phyloP scores from a whole-genome alignment of 1,140 invertebrate genomes.

The Apis laboriosa region DNA sequence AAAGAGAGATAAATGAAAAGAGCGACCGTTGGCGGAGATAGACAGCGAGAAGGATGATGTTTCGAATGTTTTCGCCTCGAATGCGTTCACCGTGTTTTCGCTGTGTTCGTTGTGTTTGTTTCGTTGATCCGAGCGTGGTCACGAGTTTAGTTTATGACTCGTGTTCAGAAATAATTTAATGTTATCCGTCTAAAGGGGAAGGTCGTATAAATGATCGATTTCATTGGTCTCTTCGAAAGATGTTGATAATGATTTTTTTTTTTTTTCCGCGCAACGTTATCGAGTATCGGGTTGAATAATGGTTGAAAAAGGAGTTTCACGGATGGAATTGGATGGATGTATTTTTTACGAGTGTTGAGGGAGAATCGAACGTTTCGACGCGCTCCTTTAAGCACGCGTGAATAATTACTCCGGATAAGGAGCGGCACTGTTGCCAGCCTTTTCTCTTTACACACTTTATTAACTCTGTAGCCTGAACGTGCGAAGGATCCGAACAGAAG shows the following conservation, averaged over 20 bases:
- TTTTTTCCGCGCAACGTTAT: not conserved
- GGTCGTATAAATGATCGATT: not conserved
- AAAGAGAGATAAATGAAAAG: not conserved
- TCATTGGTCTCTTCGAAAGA: not conserved
- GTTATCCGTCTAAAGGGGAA: too few species aligned
- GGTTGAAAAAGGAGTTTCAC: not conserved
- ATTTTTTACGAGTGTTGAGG: not conserved
- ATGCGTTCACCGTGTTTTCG: not conserved
- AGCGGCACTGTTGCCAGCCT: constrained; percentile 60
- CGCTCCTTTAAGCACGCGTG: constrained; percentile 63
- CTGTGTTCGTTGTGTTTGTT: not conserved
- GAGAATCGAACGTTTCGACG: constrained; percentile 39
- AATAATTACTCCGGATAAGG: constrained; percentile 69
- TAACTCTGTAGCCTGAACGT: constrained; percentile 67
- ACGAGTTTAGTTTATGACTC: too few species aligned
- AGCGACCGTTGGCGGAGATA: not conserved
- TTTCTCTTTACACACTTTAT: constrained; percentile 73
- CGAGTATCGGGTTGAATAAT: not conserved
- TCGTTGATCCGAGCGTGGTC: too few species aligned
- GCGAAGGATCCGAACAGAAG: constrained; percentile 65
- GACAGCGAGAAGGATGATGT: too few species aligned
- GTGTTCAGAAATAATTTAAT: too few species aligned
- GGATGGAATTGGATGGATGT: too few species aligned
- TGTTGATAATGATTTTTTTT: too few species aligned
- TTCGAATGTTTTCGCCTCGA: not conserved